phyloP scores from a whole-genome alignment of 2,888 invertebrate genomes.

The Orthosia gracilis region DNA sequence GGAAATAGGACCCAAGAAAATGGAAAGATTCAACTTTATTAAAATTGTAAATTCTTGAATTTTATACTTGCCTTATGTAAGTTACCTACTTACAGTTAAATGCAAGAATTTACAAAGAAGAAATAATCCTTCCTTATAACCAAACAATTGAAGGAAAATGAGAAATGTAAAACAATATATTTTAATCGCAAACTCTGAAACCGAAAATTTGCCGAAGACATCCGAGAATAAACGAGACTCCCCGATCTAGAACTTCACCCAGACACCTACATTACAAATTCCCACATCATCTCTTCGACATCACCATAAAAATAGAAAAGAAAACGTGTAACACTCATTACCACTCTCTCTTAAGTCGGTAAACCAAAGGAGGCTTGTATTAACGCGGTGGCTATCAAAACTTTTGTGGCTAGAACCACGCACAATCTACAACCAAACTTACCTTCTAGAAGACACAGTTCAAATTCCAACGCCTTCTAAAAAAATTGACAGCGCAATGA shows the following conservation, averaged over 20 bases:
- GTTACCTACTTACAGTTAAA: too few relatives aligned
- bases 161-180: too few relatives aligned
- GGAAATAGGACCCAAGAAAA: too few relatives aligned
- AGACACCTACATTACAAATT: slow-evolving; percentile 14
- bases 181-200: neutral
- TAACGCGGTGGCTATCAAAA: slow-evolving; percentile 57
- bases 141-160: too few relatives aligned
- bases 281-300: slow-evolving; percentile 44
- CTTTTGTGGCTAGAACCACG: slow-evolving; percentile 20
- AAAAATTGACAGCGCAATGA: accelerated
- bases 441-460: accelerated
- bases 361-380: slow-evolving; percentile 57
- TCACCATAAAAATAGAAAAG: slow-evolving; percentile 43
- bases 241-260: neutral
- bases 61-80: too few relatives aligned
- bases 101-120: too few relatives aligned
- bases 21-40: too few relatives aligned
- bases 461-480: neutral
- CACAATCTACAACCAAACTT: slow-evolving; percentile 19
- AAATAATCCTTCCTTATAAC: too few relatives aligned
- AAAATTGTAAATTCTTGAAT: too few relatives aligned
- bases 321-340: slow-evolving; percentile 48
- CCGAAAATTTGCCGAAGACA: neutral
- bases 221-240: neutral
- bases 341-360: slow-evolving; percentile 55